Conservation (phyloP, 2,888 invertebrate species). For the Griposia aprilina region DNA sequence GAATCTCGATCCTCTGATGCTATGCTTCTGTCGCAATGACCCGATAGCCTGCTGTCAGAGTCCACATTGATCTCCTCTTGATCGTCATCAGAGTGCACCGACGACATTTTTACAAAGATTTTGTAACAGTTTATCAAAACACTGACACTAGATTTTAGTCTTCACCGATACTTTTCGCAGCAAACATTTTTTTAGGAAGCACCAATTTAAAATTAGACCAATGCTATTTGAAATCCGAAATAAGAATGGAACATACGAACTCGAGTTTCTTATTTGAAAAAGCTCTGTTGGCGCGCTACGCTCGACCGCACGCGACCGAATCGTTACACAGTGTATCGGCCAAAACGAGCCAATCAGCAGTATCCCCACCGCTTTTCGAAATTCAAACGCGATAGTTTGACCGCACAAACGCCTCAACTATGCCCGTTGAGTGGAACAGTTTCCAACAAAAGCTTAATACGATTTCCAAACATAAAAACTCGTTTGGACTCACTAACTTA, state of each 20-base stretch:
- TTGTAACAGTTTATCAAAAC: slow-evolving; percentile 67
- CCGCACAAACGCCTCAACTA: slow-evolving; percentile 89
- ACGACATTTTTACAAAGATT: slow-evolving; percentile 83
- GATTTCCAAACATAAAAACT: slow-evolving; percentile 91
- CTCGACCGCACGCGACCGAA: slow-evolving; percentile 85
- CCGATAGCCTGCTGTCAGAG: slow-evolving; percentile 92
- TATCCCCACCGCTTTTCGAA: slow-evolving; percentile 85
- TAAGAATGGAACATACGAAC: slow-evolving; percentile 68
- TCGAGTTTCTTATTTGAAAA: slow-evolving; percentile 76
- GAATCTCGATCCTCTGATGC: slow-evolving; percentile 91
- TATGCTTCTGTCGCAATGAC: slow-evolving; percentile 87
- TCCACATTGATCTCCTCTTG: slow-evolving; percentile 93
- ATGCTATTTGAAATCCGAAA: slow-evolving; percentile 59
- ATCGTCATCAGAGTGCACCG: slow-evolving; percentile 91
- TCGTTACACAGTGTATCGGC: slow-evolving; percentile 85
- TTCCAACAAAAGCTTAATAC: slow-evolving; percentile 91
- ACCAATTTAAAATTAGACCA: slow-evolving; percentile 59
- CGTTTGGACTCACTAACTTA: slow-evolving; percentile 90
- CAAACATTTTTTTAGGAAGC: slow-evolving; percentile 69
- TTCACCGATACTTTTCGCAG: slow-evolving; percentile 60
- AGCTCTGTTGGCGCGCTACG: slow-evolving; percentile 78
- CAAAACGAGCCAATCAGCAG: slow-evolving; percentile 86
- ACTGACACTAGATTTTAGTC: slow-evolving; percentile 77
- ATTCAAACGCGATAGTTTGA: slow-evolving; percentile 88
- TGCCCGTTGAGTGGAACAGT: slow-evolving; percentile 90